Percentiles rank a stretch among this genome's conserved stretches.
phyloP scores from a whole-genome alignment of 2,888 invertebrate genomes.

The Cordilura impudica region DNA sequence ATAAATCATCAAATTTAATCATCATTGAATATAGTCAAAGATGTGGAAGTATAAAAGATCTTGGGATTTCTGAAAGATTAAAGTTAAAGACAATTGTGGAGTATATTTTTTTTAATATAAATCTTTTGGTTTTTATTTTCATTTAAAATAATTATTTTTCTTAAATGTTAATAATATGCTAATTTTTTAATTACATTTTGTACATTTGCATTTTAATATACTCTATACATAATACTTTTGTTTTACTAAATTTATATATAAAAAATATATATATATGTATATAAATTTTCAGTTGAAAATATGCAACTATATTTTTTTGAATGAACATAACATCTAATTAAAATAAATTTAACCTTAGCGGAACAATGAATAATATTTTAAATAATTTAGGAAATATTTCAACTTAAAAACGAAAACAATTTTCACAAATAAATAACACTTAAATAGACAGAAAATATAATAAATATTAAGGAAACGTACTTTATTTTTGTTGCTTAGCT shows the following conservation, averaged over 20 bases:
- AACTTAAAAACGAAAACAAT: conserved; percentile 7
- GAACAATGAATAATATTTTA: conserved; percentile 13
- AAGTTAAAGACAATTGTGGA: not conserved
- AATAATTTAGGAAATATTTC: conserved; percentile 16
- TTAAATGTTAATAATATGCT: conserved; percentile 4
- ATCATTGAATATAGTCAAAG: conserved; percentile 20
- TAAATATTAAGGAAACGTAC: conserved; percentile 47
- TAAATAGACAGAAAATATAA: conserved; percentile 25
- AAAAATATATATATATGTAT: too few species aligned
- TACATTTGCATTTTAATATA: conserved; percentile 31
- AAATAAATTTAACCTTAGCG: not conserved
- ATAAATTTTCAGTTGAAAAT: not conserved
- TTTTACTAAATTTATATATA: conserved; percentile 1
- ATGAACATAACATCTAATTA: not conserved
- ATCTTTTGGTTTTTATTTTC: conserved; percentile 44
- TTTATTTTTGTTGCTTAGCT: not conserved
- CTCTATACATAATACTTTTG: conserved; percentile 37
- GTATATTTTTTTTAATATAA: conserved; percentile 39
- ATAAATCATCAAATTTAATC: conserved; percentile 57
- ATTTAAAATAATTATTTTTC: conserved; percentile 15
- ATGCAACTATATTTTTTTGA: not conserved
- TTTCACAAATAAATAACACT: conserved; percentile 49
- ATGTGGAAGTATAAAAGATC: conserved; percentile 5
- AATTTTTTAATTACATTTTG: conserved; percentile 27
- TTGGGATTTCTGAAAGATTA: conserved; percentile 23